Percentiles rank a stretch among this genome's conserved stretches.
Evolutionary conservation across 2,888 invertebrate species (phyloP).

Genomic region (Abscondita cerata): DNA sequence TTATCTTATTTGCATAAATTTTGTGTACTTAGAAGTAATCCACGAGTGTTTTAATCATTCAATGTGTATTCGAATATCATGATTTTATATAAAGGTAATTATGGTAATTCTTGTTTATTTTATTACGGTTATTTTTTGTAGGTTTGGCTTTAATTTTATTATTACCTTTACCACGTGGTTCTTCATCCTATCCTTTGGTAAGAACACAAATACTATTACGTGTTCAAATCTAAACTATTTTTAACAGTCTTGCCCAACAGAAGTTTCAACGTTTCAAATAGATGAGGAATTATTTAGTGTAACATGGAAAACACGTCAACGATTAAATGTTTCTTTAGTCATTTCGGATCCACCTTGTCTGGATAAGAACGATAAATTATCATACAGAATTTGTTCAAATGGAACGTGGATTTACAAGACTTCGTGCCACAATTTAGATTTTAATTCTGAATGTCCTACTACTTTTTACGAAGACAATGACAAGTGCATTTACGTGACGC

Average conservation of each 20-base stretch:
- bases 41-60: constrained; percentile 18
- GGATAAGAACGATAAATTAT: constrained; percentile 41
- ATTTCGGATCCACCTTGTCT: constrained; percentile 53
- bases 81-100: constrained; percentile 21
- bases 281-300: background rate
- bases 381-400: constrained; percentile 46
- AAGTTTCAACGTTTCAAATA: background rate
- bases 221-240: background rate
- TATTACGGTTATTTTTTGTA: no score
- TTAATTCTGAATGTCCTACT: constrained; percentile 41
- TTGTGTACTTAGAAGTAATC: constrained; percentile 16
- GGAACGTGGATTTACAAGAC: constrained; percentile 47
- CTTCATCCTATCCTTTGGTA: background rate
- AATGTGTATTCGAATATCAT: constrained; percentile 17
- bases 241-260: background rate
- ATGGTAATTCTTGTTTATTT: no score
- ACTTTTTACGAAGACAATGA: constrained; percentile 37
- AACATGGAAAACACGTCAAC: background rate
- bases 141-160: background rate
- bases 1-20: constrained; percentile 27
- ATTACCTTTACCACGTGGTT: background rate
- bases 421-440: constrained; percentile 41
- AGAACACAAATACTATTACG: background rate
- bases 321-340: constrained; percentile 16
- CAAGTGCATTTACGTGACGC: constrained; percentile 52